These are phyloP conservation scores for Erpornis zantholeuca DNA, from an alignment of 2,113 vertebrate species.

Conservation along the genomic window DNA sequence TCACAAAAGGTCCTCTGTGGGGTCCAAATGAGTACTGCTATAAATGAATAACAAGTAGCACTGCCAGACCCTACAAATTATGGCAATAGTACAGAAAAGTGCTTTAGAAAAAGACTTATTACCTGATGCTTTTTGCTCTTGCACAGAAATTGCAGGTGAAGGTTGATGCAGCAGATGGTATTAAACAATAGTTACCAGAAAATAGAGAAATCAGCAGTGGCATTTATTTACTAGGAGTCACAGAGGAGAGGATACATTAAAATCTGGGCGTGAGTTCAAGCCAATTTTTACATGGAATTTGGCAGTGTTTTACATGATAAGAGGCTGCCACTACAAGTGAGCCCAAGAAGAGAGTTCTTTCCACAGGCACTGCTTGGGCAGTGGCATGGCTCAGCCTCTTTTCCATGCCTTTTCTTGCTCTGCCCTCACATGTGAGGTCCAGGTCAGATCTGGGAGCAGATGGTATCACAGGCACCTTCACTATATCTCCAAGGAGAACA, in stretches of 20 bases:
- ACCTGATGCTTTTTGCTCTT: background rate
- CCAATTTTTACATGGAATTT: background rate
- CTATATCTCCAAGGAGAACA: background rate
- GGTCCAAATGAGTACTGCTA: background rate
- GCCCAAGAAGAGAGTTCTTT: background rate
- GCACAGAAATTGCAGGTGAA: background rate
- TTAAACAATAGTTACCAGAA: background rate
- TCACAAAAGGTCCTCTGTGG: background rate
- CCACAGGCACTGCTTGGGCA: background rate
- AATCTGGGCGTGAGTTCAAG: background rate
- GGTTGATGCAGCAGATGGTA: background rate
- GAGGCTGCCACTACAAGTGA: background rate
- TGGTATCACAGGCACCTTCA: background rate
- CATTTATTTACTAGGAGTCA: background rate
- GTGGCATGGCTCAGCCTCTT: background rate
- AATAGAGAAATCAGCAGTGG: background rate
- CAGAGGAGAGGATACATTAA: background rate
- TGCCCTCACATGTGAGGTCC: background rate
- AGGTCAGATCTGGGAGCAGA: background rate
- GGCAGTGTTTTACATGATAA: background rate
- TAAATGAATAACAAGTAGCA: background rate
- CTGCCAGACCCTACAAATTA: background rate
- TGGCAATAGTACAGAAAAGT: background rate
- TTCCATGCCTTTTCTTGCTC: background rate
- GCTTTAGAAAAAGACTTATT: background rate